Evolutionary conservation across 2,797 vertebrate species (phyloP), one percentile per base, ranked within the genome.

Genomic region (Sarcoramphus papa): DNA sequence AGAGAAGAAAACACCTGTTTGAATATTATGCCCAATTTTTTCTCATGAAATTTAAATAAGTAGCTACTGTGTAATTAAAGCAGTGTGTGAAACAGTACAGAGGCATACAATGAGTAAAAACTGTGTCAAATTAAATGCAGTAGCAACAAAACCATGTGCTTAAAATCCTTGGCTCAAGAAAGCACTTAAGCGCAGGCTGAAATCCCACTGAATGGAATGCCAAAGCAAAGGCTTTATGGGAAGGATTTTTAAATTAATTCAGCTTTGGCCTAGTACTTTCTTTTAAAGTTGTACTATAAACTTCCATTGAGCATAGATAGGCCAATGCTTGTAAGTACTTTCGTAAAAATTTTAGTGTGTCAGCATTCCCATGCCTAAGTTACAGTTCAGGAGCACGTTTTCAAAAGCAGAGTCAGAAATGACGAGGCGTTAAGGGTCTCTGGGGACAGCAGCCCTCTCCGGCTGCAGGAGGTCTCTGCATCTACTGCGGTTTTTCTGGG

Each of bases 1-100:
- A 91, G 65, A 93, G 88, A 83, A 72, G 91, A 88, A 95, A 94
- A 92, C 85, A 96, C 92, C 87, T 88, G 69, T 94, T 91, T 73
- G 92, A 94, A 88, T 92, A 88, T 86, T 77, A 31, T 92, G 79
- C 65, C 73, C 22, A 7, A 6, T 69, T 93, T 95, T 96, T 53
- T 41, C 92, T 96, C 70, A 91, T 93, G 92, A 95, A 96, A 97
- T 97, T 95, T 95, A 96, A 95, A 96, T 94, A 94, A 94, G 87
- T 86, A 90, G 79, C 95, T 96, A 76, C 87, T 92, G 63, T 94
- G 89, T 93, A 95, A 96, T 97, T 96, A 94, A 86, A 93, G 77
- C 86, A 95, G 54, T 0, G 0, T 95, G 92, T 93, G 94, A 90
- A 93, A 84, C 88, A 69, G 68, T 45, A 45, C 7, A 1, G 85